Base-by-base conservation (phyloP, 2,113 vertebrate genomes). In the Ictalurus punctatus region DNA sequence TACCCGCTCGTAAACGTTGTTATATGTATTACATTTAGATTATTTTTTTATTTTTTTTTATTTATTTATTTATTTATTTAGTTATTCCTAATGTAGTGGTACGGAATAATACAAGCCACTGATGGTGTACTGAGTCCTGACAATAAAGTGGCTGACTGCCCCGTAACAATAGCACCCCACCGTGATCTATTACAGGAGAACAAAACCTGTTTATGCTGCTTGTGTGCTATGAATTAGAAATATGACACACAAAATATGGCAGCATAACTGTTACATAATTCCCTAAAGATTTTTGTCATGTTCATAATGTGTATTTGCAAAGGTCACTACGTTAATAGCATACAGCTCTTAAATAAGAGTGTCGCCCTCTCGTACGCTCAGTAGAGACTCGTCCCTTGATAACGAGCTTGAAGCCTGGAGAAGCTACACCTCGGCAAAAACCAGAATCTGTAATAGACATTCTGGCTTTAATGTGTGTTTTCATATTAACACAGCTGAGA, bases 261-360 rank as follows among this genome's bases (percentile, higher is more conserved):
- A 63, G 85, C 74, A 52, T 40, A 9, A 34, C 30, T 34, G 13
- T 23, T 23, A 78, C 19, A 48, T 34, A 58, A 40, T 27, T 44
- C 78, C 40, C 54, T 34, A 17, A 52, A 30, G 3, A 13, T 80
- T 13, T 69, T 56, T 23, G 44, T 37, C 30, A 56, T 54, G 84
- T 30, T 71, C 19, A 34, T 30, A 76, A n/a, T 79, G 25, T 34
- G 58, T 80, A 30, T 65, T 69, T 34, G 52, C 6, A 3, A 56
- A 79, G 78, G 86, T 17, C 48, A 69, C 65, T 87, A 19, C 56
- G 40, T 61, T 82, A 67, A 81, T 65, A 63, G 74, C 6, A 8
- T 19, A 34, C 27, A 30, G 79, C 27, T 34, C 27, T 54, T 27
- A 79, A 27, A 78, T 54, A 54, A 80, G 12, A 79, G 25, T n/a